A percentile compares a stretch with the other conserved stretches of the same genome.
phyloP scores from a whole-genome alignment of 1,140 invertebrate species.

The Euura lappo region DNA sequence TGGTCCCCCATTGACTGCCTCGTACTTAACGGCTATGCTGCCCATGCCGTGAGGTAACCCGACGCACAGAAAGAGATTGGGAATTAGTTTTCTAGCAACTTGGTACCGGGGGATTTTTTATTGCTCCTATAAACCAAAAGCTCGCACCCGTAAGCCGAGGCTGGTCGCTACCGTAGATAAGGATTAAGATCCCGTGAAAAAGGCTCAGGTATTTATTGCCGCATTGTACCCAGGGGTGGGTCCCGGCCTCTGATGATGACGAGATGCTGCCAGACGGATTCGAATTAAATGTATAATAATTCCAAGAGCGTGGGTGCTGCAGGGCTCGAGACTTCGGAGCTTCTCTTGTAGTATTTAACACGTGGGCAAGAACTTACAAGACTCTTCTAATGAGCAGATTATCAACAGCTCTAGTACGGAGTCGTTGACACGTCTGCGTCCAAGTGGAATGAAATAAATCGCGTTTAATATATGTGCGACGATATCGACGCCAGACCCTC shows the following conservation, averaged over 20 bases:
- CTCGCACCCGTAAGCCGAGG: background rate
- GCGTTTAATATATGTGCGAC: too few species aligned
- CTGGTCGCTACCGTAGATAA: slow-evolving; percentile 10
- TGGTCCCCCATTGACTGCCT: too few species aligned
- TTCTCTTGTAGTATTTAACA: background rate
- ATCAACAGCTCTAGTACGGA: background rate
- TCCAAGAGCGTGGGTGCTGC: background rate
- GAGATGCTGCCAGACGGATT: slow-evolving; percentile 3
- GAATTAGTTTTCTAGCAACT: slow-evolving; percentile 12
- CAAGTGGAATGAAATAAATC: too few species aligned
- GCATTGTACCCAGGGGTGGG: background rate
- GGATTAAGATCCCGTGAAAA: slow-evolving; percentile 14
- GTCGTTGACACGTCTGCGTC: background rate
- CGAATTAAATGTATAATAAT: slow-evolving; percentile 8
- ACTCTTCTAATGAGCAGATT: slow-evolving; percentile 4
- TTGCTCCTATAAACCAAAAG: slow-evolving; percentile 1
- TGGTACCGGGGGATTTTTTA: slow-evolving; percentile 4
- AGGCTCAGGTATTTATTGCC: background rate
- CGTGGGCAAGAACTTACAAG: background rate
- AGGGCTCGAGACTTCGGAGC: background rate
- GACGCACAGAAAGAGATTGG: background rate
- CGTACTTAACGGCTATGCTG: too few species aligned
- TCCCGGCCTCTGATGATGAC: background rate
- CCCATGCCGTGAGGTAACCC: too few species aligned
- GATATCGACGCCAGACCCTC: background rate